Base-by-base conservation (phyloP, 2,797 vertebrate genomes). In the Aulostomus chinensis region DNA sequence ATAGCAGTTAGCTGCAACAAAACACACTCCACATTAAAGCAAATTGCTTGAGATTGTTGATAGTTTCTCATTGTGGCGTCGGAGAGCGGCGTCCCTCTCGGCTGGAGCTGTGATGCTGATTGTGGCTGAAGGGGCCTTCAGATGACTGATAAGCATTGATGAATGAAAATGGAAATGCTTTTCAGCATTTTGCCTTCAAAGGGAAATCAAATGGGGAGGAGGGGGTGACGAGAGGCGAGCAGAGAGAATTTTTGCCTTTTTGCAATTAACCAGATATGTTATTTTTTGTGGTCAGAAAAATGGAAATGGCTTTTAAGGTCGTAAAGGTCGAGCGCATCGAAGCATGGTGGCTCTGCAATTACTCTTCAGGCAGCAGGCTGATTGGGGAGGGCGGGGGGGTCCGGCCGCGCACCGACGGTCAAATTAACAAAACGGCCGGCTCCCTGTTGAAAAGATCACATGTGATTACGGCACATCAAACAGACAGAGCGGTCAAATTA, bases 261-360 rank as follows among this genome's bases (percentile, higher is more conserved):
- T 83, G 87, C 85, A 91, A 92, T 92, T 92, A 92, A 87, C 69
- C 75, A 87, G 85, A 89, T 86, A 86, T 83, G 80, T 83, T 81
- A 73, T 81, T 76, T 78, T 81, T 85, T 79, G 60, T 86, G 81
- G 78, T 83, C 84, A 68, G 78, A 89, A 89, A 89, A 89, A 90
- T 91, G 86, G 78, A 91, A 91, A 92, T 89, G 76, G 80, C 82
- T 89, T 90, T 91, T 88, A 86, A 89, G 89, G 90, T 90, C 81
- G 80, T 83, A 84, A 89, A 91, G 91, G 90, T 92, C 89, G 86
- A 86, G 88, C 81, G 88, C 87, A 90, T 89, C 89, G 76, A 88
- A 90, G 86, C 89, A 73, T 88, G 86, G 85, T 83, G 84, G 78
- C 89, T 85, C 79, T 16, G 84, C 89, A 92, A 92, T 92, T 91